Conservation (phyloP, 2,888 invertebrate species). For the Pantelozetes paolii region DNA sequence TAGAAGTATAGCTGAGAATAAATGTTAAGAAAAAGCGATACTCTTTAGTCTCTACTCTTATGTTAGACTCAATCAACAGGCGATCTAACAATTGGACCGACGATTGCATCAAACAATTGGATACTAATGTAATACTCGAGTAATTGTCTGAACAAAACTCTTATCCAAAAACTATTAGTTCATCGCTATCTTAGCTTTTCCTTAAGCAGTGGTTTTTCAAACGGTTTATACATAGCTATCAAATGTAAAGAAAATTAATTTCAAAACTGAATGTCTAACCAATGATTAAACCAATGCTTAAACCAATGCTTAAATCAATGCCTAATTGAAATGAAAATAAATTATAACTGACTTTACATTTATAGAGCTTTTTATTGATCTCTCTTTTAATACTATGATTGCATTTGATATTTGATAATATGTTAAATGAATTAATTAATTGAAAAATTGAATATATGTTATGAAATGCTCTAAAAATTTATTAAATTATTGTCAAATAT, state of each 20-base stretch:
- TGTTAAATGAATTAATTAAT: not conserved
- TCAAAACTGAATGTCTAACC: not conserved
- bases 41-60: conserved; percentile 2
- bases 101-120: conserved; percentile 24
- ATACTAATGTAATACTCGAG: conserved; percentile 24
- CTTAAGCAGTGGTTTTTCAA: not conserved
- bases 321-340: not conserved
- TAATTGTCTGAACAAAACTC: conserved; percentile 6
- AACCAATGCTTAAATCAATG: too few species aligned
- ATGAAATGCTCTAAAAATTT: conserved; percentile 11
- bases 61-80: conserved; percentile 31
- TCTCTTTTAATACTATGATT: too few species aligned
- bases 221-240: not conserved
- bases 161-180: not conserved
- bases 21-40: conserved; percentile 12
- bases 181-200: not conserved
- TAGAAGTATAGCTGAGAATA: conserved; percentile 11
- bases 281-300: not conserved
- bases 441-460: not conserved
- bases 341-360: not conserved
- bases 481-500: not conserved
- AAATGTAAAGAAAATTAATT: not conserved
- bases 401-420: not conserved
- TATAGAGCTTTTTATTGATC: too few species aligned
- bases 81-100: conserved; percentile 31